phyloP scores from a whole-genome alignment of 2,888 invertebrate species.

The Platynereis dumerilii region DNA sequence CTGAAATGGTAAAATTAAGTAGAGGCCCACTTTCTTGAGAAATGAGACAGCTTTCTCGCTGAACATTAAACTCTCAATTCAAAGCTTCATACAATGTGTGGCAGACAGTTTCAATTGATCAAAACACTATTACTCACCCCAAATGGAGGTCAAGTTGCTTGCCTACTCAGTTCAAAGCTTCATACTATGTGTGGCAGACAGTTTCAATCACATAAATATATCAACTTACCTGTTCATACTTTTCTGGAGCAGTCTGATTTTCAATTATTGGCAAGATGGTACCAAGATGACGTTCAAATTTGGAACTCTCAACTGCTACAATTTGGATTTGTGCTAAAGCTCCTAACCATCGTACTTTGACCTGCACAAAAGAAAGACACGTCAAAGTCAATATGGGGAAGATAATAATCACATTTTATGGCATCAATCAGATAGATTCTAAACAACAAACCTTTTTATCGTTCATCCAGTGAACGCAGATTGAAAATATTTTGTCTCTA shows the following conservation, averaged over 20 bases:
- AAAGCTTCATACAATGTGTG: too few species aligned
- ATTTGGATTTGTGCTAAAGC: conserved; percentile 82
- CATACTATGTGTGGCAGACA: not conserved
- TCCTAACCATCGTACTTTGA: conserved; percentile 73
- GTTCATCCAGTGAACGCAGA: conserved; percentile 75
- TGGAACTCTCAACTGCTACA: conserved; percentile 75
- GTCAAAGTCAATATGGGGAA: not conserved
- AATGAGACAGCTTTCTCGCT: too few species aligned
- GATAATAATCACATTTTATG: not conserved
- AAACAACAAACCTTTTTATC: conserved; percentile 68
- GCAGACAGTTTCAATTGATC: too few species aligned
- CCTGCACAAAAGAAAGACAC: conserved; percentile 61
- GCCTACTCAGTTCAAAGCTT: too few species aligned
- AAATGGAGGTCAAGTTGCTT: conserved; percentile 48
- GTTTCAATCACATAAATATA: not conserved
- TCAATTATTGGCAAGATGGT: conserved; percentile 71
- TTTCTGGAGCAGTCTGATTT: conserved; percentile 65
- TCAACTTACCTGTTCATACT: conserved; percentile 36
- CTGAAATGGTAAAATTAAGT: conserved; percentile 27
- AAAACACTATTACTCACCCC: conserved; percentile 51
- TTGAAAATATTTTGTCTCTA: conserved; percentile 74
- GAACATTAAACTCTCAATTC: too few species aligned
- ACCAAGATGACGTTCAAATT: conserved; percentile 74
- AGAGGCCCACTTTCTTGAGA: too few species aligned
- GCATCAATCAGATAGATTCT: not conserved